phyloP scores from a whole-genome alignment of 92 coral and sea anemone species.

The Zoanthus sansibaricus region DNA sequence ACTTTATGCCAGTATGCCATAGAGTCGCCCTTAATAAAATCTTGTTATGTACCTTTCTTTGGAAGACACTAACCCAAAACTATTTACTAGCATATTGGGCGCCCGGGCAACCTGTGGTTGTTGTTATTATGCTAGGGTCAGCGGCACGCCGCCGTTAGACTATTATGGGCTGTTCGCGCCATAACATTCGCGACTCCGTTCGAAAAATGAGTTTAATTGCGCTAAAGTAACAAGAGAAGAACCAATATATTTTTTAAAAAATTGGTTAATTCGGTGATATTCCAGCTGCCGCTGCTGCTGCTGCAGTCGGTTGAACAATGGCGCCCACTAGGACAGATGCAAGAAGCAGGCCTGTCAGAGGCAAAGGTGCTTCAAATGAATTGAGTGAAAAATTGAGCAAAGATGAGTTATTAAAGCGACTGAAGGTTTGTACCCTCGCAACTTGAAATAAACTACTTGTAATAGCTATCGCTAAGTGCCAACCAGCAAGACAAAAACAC shows the following conservation, averaged over 20 bases:
- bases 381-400: conserved; percentile 32
- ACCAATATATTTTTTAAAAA: background rate
- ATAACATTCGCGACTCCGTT: conserved; percentile 8
- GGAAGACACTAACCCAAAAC: too few species aligned
- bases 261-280: background rate
- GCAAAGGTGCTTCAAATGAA: conserved; percentile 26
- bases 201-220: background rate
- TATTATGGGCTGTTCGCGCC: conserved; percentile 56
- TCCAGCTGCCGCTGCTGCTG: background rate
- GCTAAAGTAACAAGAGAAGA: background rate
- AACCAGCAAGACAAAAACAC: too few species aligned
- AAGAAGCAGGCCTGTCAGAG: conserved; percentile 13
- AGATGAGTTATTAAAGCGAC: conserved; percentile 38
- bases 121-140: background rate
- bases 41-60: too few species aligned
- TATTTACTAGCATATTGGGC: too few species aligned
- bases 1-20: too few species aligned
- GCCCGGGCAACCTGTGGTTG: too few species aligned
- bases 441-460: too few species aligned
- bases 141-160: background rate
- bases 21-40: too few species aligned
- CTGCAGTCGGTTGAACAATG: background rate
- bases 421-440: conserved; percentile 27
- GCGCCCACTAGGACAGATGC: conserved; percentile 33
- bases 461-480: too few species aligned